Evolutionary conservation across 2,888 invertebrate species (phyloP).

Genomic region (Chydorus sphaericus): DNA sequence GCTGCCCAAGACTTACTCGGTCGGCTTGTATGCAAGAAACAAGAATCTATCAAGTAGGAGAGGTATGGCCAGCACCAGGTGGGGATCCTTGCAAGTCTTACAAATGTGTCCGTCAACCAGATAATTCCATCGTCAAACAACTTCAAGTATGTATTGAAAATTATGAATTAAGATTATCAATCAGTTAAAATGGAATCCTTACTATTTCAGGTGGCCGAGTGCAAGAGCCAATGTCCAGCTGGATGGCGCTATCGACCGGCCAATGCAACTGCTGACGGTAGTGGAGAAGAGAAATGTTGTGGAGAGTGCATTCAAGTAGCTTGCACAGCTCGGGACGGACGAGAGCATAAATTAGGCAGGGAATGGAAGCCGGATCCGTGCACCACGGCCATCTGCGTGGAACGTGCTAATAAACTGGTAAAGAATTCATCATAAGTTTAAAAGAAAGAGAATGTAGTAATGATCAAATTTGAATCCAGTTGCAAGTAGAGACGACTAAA

Average conservation of each 20-base stretch:
- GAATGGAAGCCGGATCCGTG: constrained; percentile 30
- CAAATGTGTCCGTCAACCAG: constrained; percentile 34
- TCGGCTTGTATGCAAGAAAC: constrained; percentile 39
- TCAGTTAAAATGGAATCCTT: neutral
- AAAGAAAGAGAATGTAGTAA: neutral
- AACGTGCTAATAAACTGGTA: neutral
- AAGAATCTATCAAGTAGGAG: constrained; percentile 28
- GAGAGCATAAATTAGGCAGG: constrained; percentile 15
- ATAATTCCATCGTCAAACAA: constrained; percentile 36
- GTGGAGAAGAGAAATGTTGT: constrained; percentile 44
- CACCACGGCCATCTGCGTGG: neutral
- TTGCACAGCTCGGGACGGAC: constrained; percentile 17
- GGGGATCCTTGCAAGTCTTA: constrained; percentile 41
- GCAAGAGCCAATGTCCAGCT: too few relatives aligned
- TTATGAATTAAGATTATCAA: neutral
- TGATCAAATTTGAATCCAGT: neutral
- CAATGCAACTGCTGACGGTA: neutral
- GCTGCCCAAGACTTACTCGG: constrained; percentile 44
- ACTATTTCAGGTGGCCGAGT: too few relatives aligned
- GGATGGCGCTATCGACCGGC: constrained; percentile 42
- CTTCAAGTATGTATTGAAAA: constrained; percentile 34
- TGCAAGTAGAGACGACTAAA: constrained; percentile 3
- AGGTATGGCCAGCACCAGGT: constrained; percentile 40
- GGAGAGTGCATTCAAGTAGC: constrained; percentile 46
- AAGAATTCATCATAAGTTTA: too few relatives aligned